Evolutionary conservation across 2,797 vertebrate species (phyloP), one percentile per base, ranked within the genome.

Genomic region (Paguma larvata): DNA sequence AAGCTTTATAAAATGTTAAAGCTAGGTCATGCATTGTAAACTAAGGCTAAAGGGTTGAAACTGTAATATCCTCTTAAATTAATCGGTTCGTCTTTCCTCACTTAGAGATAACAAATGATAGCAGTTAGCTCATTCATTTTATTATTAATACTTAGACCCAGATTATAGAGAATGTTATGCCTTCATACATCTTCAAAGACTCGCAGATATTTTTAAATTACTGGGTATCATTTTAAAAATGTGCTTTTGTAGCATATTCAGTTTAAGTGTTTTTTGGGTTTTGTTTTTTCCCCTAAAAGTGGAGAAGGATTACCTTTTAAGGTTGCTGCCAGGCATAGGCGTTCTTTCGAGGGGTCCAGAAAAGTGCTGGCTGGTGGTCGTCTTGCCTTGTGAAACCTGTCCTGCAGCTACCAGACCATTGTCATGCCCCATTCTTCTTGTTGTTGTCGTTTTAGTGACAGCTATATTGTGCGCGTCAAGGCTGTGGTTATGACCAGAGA

Each of bases 401-500:
- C 85, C 67, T 88, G 32, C 79, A 77, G 93, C 97, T 91, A 2
- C 91, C 86, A 94, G 92, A 97, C 92, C 80, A 1, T 95, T 95
- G 94, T 98, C 97, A 97, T 94, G 79, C 89, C 97, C 97, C 97
- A 4, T 73, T 94, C 97, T 94, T 97, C 94, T 96, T 97, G 94
- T 97, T 94, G 14, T 98, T 98, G 94, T 98, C 97, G 14, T 98
- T 98, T 94, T 99, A 99, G 99, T 99, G 99, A 99, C 99, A 99
- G 99, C 99, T 99, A 99, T 99, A 99, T 99, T 98, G 99, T 99
- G 98, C 99, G 99, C 99, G 99, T 99, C 98, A 99, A 99, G 99
- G 99, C 99, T 96, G 99, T 99, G 99, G 99, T 99, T 99, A 99
- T 99, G 99, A 99, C 99, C 98, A 99, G 99, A 99, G 99, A 99